phyloP scores from a whole-genome alignment of 2,797 vertebrate species.

The Pangasius macronema region DNA sequence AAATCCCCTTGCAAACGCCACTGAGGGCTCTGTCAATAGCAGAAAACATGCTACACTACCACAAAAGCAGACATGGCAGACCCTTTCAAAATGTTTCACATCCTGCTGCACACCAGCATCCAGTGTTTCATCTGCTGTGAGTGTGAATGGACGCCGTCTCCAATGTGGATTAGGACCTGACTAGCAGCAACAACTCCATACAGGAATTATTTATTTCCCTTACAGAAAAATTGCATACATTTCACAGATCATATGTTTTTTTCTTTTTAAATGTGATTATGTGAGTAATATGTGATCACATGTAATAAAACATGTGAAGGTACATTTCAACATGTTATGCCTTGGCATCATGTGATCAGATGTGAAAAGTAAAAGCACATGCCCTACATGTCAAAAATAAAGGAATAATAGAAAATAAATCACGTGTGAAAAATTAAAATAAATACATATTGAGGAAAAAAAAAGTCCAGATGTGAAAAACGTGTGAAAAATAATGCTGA shows the following conservation, averaged over 20 bases:
- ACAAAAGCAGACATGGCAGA: constrained; percentile 63
- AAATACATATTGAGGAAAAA: no score
- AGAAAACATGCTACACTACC: constrained; percentile 60
- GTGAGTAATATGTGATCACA: not conserved
- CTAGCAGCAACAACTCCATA: not conserved
- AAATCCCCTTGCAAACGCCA: constrained; percentile 62
- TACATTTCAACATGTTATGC: not conserved
- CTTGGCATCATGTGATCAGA: not conserved
- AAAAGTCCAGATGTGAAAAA: not conserved
- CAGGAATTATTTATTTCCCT: not conserved
- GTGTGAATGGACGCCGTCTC: not conserved
- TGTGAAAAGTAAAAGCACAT: not conserved
- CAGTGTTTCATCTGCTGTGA: constrained; percentile 23
- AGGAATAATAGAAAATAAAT: no score
- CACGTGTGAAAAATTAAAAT: no score
- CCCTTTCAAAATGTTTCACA: constrained; percentile 55
- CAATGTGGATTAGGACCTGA: constrained; percentile 4
- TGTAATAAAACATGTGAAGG: not conserved
- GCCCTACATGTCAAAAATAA: not conserved
- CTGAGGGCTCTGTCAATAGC: constrained; percentile 63
- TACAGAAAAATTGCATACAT: not conserved
- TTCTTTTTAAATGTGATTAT: not conserved
- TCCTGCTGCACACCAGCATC: constrained; percentile 41
- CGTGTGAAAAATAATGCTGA: not conserved
- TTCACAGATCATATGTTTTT: not conserved